Conservation (phyloP, 2,797 vertebrate genomes). For the Nannoperca australis region DNA sequence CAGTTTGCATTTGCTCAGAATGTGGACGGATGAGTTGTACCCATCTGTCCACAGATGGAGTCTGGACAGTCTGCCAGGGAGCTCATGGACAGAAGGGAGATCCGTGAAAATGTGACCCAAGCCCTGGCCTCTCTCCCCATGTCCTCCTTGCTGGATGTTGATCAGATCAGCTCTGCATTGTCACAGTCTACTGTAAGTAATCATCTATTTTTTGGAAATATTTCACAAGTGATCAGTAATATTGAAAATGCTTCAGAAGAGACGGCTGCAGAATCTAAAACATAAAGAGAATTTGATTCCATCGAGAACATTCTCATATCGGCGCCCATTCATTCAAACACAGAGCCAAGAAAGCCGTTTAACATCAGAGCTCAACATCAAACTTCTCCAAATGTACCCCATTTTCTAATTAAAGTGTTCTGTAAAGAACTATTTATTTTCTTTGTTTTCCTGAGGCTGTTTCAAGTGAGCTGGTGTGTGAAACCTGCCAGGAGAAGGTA, state of each 20-base stretch:
- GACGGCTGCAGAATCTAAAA: neutral
- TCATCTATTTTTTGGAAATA: neutral
- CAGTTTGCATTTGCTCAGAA: neutral
- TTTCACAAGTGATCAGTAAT: neutral
- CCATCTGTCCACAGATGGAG: slow-evolving; percentile 67
- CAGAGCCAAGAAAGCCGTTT: neutral
- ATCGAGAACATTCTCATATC: neutral
- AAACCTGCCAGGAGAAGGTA: slow-evolving; percentile 68
- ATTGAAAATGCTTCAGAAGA: neutral
- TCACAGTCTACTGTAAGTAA: slow-evolving; percentile 80
- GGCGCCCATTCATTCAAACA: neutral
- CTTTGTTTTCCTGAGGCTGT: slow-evolving; percentile 72
- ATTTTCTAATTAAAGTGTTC: neutral
- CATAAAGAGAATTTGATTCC: neutral
- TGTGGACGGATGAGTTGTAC: neutral
- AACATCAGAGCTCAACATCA: neutral
- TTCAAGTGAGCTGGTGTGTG: slow-evolving; percentile 72
- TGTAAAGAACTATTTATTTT: neutral
- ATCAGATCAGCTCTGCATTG: slow-evolving; percentile 85
- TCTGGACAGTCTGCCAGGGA: slow-evolving; percentile 49
- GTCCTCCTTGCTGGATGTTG: slow-evolving; percentile 80
- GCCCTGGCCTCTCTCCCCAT: slow-evolving; percentile 81
- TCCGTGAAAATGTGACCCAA: slow-evolving; percentile 79
- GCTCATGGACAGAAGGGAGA: slow-evolving; percentile 69
- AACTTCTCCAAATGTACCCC: neutral